A percentile compares a stretch with the other conserved stretches of the same genome.
Conservation (phyloP, 1,140 invertebrate species). For the Cydia strobilella region DNA sequence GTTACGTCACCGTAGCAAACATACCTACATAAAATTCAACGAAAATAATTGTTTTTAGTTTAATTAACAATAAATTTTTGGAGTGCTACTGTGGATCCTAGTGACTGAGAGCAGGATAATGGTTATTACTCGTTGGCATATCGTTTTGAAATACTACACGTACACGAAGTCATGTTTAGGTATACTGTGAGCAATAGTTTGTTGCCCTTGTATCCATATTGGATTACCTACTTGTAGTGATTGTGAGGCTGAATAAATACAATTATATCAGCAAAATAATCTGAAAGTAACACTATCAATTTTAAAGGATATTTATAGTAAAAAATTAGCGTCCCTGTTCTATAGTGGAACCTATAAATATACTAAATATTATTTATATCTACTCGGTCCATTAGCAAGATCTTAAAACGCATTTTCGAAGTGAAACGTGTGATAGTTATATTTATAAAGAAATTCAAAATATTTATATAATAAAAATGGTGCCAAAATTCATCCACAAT, state of each 20-base stretch:
- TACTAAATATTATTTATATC: too few species aligned
- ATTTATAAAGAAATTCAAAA: not conserved
- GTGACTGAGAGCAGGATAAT: not conserved
- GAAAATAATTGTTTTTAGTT: not conserved
- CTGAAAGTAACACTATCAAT: not conserved
- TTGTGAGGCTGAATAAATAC: not conserved
- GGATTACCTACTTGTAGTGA: not conserved
- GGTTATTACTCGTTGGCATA: not conserved
- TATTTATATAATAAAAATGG: not conserved
- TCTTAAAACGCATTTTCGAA: not conserved
- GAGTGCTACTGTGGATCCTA: not conserved
- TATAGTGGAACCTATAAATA: not conserved
- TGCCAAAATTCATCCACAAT: not conserved
- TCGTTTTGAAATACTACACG: not conserved
- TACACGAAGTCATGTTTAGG: not conserved
- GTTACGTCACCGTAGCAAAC: too few species aligned
- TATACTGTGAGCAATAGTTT: not conserved
- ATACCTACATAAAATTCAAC: too few species aligned
- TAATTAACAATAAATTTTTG: too few species aligned
- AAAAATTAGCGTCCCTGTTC: not conserved
- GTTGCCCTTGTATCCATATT: not conserved
- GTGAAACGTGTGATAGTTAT: not conserved
- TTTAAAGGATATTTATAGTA: not conserved
- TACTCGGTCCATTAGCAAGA: not conserved
- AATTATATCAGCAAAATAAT: not conserved